Evolutionary conservation across 2,797 vertebrate genomes (phyloP).

Genomic region (Malurus splendens): DNA sequence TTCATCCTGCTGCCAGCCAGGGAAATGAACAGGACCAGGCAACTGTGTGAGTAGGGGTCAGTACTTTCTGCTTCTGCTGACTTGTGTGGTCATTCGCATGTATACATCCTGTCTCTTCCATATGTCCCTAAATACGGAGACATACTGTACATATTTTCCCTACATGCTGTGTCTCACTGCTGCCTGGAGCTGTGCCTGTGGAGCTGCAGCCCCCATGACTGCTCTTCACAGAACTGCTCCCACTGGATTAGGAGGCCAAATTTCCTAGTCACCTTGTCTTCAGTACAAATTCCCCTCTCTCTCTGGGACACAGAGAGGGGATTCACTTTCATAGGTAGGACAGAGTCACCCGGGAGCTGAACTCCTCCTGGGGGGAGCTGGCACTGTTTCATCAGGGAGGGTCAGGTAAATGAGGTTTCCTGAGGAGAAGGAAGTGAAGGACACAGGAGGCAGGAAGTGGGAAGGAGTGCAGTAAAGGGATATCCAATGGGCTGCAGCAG

Average conservation of each 20-base stretch:
- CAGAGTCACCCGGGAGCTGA: accelerated
- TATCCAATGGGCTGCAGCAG: not conserved
- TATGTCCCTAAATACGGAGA: too few species aligned
- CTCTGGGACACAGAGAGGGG: not conserved
- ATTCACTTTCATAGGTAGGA: not conserved
- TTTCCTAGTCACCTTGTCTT: not conserved
- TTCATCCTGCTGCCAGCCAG: not conserved
- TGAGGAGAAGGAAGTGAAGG: not conserved
- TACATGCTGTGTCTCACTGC: accelerated
- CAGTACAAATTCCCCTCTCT: not conserved
- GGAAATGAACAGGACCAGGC: not conserved
- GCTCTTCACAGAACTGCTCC: not conserved
- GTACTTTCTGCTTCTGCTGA: not conserved
- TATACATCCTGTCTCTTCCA: accelerated
- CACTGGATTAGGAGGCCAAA: not conserved
- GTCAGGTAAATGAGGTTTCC: not conserved
- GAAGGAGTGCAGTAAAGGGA: not conserved
- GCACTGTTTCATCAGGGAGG: not conserved
- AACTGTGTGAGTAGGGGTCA: not conserved
- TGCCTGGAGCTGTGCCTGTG: not conserved
- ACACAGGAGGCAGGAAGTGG: not conserved
- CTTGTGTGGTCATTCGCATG: not conserved
- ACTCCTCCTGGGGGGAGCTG: not conserved
- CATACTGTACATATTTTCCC: too few species aligned
- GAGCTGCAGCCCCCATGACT: not conserved